Percentiles rank a stretch among this genome's conserved stretches.
Evolutionary conservation across 2,888 invertebrate species (phyloP).

Genomic region (Deilephila porcellus): DNA sequence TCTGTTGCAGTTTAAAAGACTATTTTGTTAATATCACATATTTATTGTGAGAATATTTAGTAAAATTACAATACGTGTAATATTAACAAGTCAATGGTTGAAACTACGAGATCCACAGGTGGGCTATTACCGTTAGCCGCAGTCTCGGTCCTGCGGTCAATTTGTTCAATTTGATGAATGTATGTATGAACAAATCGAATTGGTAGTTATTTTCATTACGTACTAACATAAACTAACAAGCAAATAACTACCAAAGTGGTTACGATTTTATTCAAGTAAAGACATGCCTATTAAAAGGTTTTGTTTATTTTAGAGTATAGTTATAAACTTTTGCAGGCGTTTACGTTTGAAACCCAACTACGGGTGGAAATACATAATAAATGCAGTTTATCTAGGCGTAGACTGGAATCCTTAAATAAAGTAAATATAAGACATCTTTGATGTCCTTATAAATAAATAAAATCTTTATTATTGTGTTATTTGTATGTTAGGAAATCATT

Average conservation of each 20-base stretch:
- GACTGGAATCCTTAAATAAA: not conserved
- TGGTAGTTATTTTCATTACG: too few species aligned
- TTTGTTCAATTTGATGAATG: not conserved
- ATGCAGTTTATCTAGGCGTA: not conserved
- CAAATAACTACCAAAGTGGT: too few species aligned
- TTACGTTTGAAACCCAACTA: too few species aligned
- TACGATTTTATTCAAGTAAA: too few species aligned
- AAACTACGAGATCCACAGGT: slow-evolving; percentile 7
- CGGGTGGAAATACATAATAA: not conserved
- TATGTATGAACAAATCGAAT: not conserved
- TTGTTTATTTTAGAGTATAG: too few species aligned
- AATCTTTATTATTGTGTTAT: too few species aligned
- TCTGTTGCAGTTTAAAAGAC: not conserved
- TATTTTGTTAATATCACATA: not conserved
- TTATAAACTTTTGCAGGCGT: too few species aligned
- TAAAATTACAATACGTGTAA: not conserved
- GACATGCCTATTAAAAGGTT: too few species aligned
- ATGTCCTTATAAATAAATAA: not conserved
- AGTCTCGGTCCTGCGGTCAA: not conserved
- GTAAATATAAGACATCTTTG: not conserved
- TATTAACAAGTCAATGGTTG: not conserved
- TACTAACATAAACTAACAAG: too few species aligned
- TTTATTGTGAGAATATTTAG: not conserved
- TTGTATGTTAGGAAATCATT: not conserved
- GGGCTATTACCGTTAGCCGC: not conserved